These are phyloP conservation scores for Drosophila mojavensis DNA, from an alignment of 1,140 invertebrate species.

Conservation along the genomic window DNA sequence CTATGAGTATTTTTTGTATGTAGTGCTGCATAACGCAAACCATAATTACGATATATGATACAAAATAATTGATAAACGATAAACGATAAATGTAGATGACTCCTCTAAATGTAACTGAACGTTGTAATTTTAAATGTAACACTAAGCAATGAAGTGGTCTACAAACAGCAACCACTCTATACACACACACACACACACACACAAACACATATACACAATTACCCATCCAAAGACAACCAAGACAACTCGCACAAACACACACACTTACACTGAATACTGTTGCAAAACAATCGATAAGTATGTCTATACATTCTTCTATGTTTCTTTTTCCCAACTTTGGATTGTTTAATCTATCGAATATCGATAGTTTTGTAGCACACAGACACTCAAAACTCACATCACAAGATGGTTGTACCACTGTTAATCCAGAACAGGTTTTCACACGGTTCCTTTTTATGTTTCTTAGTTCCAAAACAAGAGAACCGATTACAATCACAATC, in stretches of 20 bases:
- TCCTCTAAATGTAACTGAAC: conserved; percentile 75
- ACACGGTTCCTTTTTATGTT: conserved; percentile 69
- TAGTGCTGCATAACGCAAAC: conserved; percentile 56
- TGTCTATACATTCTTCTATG: not conserved
- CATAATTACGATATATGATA: conserved; percentile 33
- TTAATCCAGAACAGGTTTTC: conserved; percentile 63
- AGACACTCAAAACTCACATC: conserved; percentile 3
- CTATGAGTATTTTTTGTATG: conserved; percentile 79
- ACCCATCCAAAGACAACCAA: conserved; percentile 5
- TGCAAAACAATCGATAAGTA: not conserved
- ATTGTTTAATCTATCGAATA: conserved; percentile 6
- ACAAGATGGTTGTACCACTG: conserved; percentile 68
- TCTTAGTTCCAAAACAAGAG: conserved; percentile 1
- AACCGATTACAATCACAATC: conserved; percentile 45
- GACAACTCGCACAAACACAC: conserved; percentile 10
- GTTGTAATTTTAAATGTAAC: conserved; percentile 77
- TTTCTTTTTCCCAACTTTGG: not conserved
- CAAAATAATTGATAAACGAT: conserved; percentile 18
- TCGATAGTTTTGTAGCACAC: conserved; percentile 5
- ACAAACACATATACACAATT: conserved; percentile 6
- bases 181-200: conserved; percentile 16
- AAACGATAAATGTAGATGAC: conserved; percentile 55
- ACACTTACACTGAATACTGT: conserved; percentile 16
- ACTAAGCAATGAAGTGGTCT: conserved; percentile 63
- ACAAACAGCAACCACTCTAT: conserved; percentile 6